phyloP scores from a whole-genome alignment of 2,888 invertebrate genomes.

The Rhingia rostrata region DNA sequence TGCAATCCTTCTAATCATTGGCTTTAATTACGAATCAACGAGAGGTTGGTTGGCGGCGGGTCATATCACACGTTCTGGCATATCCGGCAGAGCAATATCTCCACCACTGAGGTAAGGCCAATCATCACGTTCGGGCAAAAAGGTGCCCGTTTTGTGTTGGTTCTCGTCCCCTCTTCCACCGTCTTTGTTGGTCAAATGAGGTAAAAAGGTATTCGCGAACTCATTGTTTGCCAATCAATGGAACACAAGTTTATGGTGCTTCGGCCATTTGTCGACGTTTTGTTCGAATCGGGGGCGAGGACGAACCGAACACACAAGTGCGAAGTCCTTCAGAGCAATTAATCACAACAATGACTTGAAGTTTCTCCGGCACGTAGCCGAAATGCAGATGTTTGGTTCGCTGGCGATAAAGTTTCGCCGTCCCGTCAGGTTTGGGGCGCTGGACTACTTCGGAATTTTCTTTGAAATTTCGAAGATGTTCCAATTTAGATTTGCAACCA shows the following conservation, averaged over 20 bases:
- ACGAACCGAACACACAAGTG: background rate
- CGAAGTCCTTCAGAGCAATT: constrained; percentile 63
- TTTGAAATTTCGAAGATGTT: constrained; percentile 27
- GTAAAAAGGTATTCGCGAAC: constrained; percentile 64
- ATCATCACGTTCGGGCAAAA: constrained; percentile 63
- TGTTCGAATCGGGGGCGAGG: constrained; percentile 4
- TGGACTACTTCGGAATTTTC: background rate
- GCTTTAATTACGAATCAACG: constrained; percentile 66
- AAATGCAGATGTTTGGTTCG: constrained; percentile 67
- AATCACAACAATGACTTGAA: constrained; percentile 70
- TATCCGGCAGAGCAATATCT: constrained; percentile 68
- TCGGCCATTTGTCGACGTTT: constrained; percentile 17
- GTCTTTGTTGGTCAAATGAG: constrained; percentile 10
- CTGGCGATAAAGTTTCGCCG: constrained; percentile 68
- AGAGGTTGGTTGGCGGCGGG: background rate
- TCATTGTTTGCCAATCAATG: constrained; percentile 73
- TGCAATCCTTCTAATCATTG: constrained; percentile 69
- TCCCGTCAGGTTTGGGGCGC: constrained; percentile 16
- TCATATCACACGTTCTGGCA: constrained; percentile 48
- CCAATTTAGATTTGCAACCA: constrained; percentile 64
- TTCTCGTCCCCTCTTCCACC: background rate
- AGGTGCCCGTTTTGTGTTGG: constrained; percentile 49
- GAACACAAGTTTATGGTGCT: constrained; percentile 58
- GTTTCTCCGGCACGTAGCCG: constrained; percentile 67
- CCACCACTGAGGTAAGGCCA: constrained; percentile 18